These are phyloP conservation scores for Ptilorrhoa leucosticta DNA, from an alignment of 2,113 vertebrate genomes.

Conservation along the genomic window DNA sequence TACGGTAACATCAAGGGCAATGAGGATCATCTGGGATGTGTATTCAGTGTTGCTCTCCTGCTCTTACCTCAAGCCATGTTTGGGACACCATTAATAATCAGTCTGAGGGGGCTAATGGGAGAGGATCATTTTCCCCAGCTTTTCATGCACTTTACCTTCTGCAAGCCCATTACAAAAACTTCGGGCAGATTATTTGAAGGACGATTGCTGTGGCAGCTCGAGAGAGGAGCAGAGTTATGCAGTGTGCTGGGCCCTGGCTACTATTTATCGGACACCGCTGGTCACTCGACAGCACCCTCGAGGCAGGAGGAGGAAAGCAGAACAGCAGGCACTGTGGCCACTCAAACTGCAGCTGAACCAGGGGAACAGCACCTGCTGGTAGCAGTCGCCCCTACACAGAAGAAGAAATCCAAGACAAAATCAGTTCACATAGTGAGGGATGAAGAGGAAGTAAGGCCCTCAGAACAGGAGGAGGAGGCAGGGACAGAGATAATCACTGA, in stretches of 20 bases:
- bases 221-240: background rate
- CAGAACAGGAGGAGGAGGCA: background rate
- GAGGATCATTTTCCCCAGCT: background rate
- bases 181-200: background rate
- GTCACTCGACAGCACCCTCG: background rate
- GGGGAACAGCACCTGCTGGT: background rate
- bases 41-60: background rate
- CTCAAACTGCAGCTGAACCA: background rate
- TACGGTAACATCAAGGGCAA: background rate
- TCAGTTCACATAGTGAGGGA: background rate
- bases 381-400: background rate
- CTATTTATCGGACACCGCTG: fast-evolving
- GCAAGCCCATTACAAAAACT: background rate
- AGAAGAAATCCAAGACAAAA: background rate
- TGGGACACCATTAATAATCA: background rate
- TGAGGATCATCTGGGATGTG: background rate
- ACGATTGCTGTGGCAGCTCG: background rate
- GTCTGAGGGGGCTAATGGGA: fast-evolving
- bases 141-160: background rate
- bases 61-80: background rate
- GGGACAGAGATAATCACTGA: background rate
- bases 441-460: background rate
- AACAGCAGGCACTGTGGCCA: background rate
- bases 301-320: background rate
- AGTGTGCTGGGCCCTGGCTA: background rate